Evolutionary conservation across 2,888 invertebrate genomes (phyloP), one percentile per base, ranked within the genome.

Genomic region (Automeris io): DNA sequence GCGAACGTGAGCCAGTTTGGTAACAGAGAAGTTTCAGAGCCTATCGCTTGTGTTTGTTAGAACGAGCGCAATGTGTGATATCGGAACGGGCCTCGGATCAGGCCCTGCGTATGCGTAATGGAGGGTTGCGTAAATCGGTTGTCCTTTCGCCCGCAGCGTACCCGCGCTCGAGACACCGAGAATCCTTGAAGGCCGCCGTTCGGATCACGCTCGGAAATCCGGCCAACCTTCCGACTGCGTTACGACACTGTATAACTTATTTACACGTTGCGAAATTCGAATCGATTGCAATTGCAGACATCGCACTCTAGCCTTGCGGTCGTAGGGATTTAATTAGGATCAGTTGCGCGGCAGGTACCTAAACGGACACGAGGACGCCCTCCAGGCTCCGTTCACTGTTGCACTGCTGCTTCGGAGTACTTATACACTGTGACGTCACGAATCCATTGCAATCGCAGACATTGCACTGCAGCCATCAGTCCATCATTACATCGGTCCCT

Each of bases 251-350:
- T 74, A 74, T 81, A 81, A 82, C 82, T 83, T 82, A 82, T 82
- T 81, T 82, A 81, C 78, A 75, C 72, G 76, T 85, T 85, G 85
- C 83, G 83, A 85, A 85, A 85, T 82, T 64, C 70, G 81, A 81
- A 83, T 85, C 82, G 85, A 83, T 85, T 82, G 85, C 85, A 81
- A 80, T 81, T 79, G 81, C 80, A 82, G 74, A 77, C 83, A 77
- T 81, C 80, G 81, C 82, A 75, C 77, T 78, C 74, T 78, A 82
- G 83, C 82, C 82, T 83, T 81, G 83, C 76, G 65, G 74, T 67
- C 70, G 78, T 81, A 83, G 82, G 83, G 85, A 81, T 82, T 85
- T 85, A 85, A 86, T 86, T 85, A 85, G 85, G 83, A 85, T 79
- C 80, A 79, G 70, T 83, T 82, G 82, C 85, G 81, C 77, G 78